Evolutionary conservation across 2,888 invertebrate genomes (phyloP).

Genomic region (Ptilodon capucinus): DNA sequence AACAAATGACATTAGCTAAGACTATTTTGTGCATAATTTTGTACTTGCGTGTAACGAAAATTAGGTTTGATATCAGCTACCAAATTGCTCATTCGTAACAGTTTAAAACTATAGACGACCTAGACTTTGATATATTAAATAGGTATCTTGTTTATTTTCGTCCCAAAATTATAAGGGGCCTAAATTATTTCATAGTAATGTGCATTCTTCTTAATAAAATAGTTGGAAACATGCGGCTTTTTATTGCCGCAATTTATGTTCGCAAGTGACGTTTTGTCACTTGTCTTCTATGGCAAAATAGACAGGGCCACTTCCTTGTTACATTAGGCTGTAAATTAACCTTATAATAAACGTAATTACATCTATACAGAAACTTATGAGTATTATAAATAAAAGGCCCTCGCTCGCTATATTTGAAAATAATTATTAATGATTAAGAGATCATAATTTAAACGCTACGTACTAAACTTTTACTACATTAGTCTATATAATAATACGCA

Average conservation of each 20-base stretch:
- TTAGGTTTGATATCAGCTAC: conserved; percentile 9
- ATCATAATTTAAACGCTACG: conserved; percentile 79
- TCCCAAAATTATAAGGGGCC: neutral
- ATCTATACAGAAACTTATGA: conserved; percentile 78
- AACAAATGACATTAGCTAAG: conserved; percentile 27
- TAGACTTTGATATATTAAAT: neutral
- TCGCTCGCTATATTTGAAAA: conserved; percentile 66
- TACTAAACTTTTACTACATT: conserved; percentile 74
- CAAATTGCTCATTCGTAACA: neutral
- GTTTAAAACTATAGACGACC: neutral
- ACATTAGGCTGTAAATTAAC: conserved; percentile 54
- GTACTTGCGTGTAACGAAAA: conserved; percentile 44
- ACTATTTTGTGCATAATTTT: conserved; percentile 58
- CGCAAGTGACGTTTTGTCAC: conserved; percentile 12
- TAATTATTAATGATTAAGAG: conserved; percentile 83
- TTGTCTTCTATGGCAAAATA: conserved; percentile 11
- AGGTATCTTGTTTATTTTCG: neutral
- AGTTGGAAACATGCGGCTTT: neutral
- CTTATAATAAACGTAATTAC: conserved; percentile 50
- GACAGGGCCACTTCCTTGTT: conserved; percentile 44
- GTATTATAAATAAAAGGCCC: conserved; percentile 79
- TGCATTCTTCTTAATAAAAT: conserved; percentile 8
- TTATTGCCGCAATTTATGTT: conserved; percentile 16
- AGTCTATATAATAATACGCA: conserved; percentile 72
- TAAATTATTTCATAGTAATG: conserved; percentile 3